Evolutionary conservation across 2,797 vertebrate genomes (phyloP).

Genomic region (Sebastes steindachneri): DNA sequence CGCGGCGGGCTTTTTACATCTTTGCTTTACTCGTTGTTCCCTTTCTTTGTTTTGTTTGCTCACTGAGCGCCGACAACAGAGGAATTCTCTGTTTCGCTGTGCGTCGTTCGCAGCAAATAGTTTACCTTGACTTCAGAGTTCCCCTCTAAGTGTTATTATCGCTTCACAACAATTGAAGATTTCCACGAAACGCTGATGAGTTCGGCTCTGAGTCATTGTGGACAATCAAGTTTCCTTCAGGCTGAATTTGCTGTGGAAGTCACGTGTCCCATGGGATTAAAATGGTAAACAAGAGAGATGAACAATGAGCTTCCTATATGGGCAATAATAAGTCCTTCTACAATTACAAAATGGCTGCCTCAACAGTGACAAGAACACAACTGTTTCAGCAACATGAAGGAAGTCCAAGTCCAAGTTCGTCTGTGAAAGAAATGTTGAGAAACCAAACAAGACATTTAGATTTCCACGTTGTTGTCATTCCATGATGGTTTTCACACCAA

Average conservation of each 20-base stretch:
- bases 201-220: background rate
- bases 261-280: background rate
- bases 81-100: constrained; percentile 33
- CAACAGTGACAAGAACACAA: background rate
- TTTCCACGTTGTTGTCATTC: background rate
- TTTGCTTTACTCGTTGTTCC: constrained; percentile 67
- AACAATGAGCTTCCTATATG: background rate
- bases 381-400: background rate
- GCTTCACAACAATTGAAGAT: constrained; percentile 15
- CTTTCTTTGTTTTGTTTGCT: constrained; percentile 59
- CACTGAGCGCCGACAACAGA: constrained; percentile 43
- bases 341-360: background rate
- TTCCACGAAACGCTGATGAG: constrained; percentile 1
- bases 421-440: background rate
- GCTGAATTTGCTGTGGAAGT: background rate
- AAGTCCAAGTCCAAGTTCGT: background rate
- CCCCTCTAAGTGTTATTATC: constrained; percentile 10
- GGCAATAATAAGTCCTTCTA: background rate
- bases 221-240: background rate
- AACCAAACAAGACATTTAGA: background rate
- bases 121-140: constrained; percentile 63
- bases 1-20: constrained; percentile 68
- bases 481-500: background rate
- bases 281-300: background rate
- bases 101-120: constrained; percentile 37